These are phyloP conservation scores for Perodicticus potto DNA, from an alignment of 2,797 vertebrate species.

Conservation along the genomic window DNA sequence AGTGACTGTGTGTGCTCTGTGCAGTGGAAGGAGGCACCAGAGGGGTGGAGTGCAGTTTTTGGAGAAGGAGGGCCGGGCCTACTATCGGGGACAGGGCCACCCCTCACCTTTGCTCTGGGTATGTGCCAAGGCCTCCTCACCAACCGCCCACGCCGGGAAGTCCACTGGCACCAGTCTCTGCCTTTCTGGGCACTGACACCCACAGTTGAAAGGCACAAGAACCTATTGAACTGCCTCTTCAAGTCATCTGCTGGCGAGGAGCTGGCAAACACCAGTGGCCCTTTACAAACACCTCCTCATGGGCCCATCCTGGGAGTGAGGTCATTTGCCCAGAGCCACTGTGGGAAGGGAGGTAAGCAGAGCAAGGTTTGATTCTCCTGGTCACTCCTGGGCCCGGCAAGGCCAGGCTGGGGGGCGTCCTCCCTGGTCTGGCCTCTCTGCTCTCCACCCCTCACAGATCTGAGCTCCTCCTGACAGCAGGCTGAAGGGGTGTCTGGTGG, in stretches of 20 bases:
- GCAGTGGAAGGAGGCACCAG: neutral
- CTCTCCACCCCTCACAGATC: neutral
- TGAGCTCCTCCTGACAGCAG: no score
- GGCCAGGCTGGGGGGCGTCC: neutral
- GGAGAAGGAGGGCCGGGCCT: neutral
- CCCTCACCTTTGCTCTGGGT: neutral
- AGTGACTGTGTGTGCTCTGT: neutral
- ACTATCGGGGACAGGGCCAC: neutral
- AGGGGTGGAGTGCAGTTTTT: neutral
- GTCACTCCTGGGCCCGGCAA: neutral
- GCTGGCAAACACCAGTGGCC: neutral
- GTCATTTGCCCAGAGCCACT: neutral
- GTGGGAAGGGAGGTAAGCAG: neutral
- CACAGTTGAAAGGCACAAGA: neutral
- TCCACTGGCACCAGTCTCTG: neutral
- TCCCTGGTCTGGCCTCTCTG: neutral
- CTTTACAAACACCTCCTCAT: neutral
- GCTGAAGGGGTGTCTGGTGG: neutral
- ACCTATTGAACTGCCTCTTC: neutral
- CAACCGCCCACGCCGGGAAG: neutral
- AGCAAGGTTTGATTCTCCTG: neutral
- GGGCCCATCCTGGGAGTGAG: neutral
- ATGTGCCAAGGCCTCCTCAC: neutral
- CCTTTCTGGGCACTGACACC: neutral
- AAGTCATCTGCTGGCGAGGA: neutral